Conservation (phyloP, 2,888 invertebrate species). For the Vesta saturnalis region DNA sequence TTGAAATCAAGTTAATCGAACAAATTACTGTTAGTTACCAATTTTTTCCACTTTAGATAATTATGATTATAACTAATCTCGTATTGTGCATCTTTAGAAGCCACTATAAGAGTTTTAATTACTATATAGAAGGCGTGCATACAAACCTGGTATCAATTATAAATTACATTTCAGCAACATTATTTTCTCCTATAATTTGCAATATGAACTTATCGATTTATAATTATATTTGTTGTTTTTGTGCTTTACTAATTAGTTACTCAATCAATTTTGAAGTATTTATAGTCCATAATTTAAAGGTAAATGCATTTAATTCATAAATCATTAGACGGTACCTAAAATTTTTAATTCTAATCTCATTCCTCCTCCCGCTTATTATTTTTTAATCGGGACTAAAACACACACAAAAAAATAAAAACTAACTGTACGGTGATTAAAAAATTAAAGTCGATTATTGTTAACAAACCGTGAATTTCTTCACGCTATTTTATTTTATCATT, state of each 20-base stretch:
- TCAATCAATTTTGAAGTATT: constrained; percentile 26
- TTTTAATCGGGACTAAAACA: neutral
- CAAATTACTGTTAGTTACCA: constrained; percentile 45
- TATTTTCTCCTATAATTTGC: constrained; percentile 38
- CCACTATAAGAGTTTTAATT: constrained; percentile 44
- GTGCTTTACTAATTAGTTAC: constrained; percentile 19
- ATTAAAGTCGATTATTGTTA: constrained; percentile 1
- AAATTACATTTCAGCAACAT: constrained; percentile 42
- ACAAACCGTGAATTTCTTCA: neutral
- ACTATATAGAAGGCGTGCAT: constrained; percentile 39
- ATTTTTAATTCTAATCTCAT: neutral
- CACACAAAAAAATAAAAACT: neutral
- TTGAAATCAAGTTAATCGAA: constrained; percentile 23
- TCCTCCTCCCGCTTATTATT: neutral
- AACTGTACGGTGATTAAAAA: neutral
- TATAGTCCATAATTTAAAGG: constrained; percentile 17
- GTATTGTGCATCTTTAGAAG: constrained; percentile 40
- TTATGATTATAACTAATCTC: constrained; percentile 40
- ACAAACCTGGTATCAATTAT: constrained; percentile 42
- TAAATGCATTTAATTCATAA: constrained; percentile 8
- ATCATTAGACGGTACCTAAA: constrained; percentile 15
- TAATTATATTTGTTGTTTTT: constrained; percentile 24
- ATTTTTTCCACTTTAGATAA: constrained; percentile 42
- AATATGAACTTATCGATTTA: constrained; percentile 24
- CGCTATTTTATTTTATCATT: constrained; percentile 4